Percentiles rank a stretch among this genome's conserved stretches.
Evolutionary conservation across 1,140 invertebrate species (phyloP).

Genomic region (Pogonomyrmex californicus): DNA sequence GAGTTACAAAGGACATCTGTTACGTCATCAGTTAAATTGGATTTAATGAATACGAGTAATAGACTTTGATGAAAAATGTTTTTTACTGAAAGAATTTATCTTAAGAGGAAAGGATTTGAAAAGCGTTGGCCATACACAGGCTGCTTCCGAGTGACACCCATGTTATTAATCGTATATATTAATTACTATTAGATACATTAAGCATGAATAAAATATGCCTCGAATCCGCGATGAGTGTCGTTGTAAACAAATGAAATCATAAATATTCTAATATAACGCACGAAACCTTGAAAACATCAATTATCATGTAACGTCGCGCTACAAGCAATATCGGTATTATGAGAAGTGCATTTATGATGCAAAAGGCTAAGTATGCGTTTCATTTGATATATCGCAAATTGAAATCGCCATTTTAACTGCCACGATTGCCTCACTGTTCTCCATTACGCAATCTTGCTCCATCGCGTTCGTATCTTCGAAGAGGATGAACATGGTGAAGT

Average conservation of each 20-base stretch:
- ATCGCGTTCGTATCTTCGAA: conserved; percentile 20
- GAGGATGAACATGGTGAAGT: conserved; percentile 6
- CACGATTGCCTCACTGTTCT: conserved; percentile 34
- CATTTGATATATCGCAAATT: conserved; percentile 39
- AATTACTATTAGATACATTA: conserved; percentile 15
- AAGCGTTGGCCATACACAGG: not conserved
- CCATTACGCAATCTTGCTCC: conserved; percentile 32
- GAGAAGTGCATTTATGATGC: conserved; percentile 36
- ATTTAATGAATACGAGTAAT: not conserved
- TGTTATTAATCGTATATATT: conserved; percentile 29
- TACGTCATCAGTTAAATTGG: not conserved
- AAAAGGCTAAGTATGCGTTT: conserved; percentile 22
- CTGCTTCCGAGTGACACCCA: conserved; percentile 1
- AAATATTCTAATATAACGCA: conserved; percentile 51
- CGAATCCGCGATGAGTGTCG: conserved; percentile 18
- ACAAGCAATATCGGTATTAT: conserved; percentile 40
- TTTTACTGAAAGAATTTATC: not conserved
- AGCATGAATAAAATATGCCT: conserved; percentile 30
- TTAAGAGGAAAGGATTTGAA: not conserved
- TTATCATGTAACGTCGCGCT: conserved; percentile 52
- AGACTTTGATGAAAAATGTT: not conserved
- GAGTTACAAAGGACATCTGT: too few species aligned
- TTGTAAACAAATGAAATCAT: conserved; percentile 58
- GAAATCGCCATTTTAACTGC: conserved; percentile 36
- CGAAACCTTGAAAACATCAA: conserved; percentile 33